These are phyloP conservation scores for Pterobdella sp. DNA, from an alignment of 2,888 invertebrate genomes.

Conservation along the genomic window DNA sequence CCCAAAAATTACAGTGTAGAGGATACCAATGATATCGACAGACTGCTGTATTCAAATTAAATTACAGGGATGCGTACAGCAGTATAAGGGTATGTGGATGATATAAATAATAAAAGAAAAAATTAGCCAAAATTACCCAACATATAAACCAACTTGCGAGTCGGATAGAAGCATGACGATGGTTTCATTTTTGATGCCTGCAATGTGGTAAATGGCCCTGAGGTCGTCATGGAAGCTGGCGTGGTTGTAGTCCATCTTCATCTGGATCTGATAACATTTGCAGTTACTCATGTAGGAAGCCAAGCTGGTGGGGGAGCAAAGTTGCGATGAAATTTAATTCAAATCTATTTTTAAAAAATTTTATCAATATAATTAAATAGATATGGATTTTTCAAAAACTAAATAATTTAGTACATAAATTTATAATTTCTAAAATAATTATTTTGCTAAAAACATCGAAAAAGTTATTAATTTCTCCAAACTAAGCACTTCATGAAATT, in stretches of 20 bases:
- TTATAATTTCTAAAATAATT: too few relatives aligned
- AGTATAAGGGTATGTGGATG: not conserved
- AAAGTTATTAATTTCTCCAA: too few relatives aligned
- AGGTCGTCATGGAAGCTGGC: conserved; percentile 76
- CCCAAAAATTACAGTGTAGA: too few relatives aligned
- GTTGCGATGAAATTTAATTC: not conserved
- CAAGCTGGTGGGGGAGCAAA: conserved; percentile 42
- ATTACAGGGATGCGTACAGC: not conserved
- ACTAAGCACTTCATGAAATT: too few relatives aligned
- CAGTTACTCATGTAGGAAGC: conserved; percentile 50
- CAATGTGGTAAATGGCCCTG: conserved; percentile 68
- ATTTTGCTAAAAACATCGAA: too few relatives aligned
- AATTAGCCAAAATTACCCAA: not conserved
- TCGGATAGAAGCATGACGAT: conserved; percentile 80
- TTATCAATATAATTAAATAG: not conserved
- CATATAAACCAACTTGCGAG: conserved; percentile 57
- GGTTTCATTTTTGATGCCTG: conserved; percentile 66
- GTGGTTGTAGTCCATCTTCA: conserved; percentile 75
- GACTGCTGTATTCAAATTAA: not conserved
- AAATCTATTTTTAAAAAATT: not conserved
- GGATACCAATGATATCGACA: too few relatives aligned
- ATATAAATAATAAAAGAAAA: not conserved
- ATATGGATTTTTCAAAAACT: not conserved
- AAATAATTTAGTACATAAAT: not conserved
- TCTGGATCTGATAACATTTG: conserved; percentile 77